A percentile compares a stretch with the other conserved stretches of the same genome.
These are phyloP conservation scores for Gymnocephalus cernua DNA, from an alignment of 2,113 vertebrate species.

Conservation along the genomic window DNA sequence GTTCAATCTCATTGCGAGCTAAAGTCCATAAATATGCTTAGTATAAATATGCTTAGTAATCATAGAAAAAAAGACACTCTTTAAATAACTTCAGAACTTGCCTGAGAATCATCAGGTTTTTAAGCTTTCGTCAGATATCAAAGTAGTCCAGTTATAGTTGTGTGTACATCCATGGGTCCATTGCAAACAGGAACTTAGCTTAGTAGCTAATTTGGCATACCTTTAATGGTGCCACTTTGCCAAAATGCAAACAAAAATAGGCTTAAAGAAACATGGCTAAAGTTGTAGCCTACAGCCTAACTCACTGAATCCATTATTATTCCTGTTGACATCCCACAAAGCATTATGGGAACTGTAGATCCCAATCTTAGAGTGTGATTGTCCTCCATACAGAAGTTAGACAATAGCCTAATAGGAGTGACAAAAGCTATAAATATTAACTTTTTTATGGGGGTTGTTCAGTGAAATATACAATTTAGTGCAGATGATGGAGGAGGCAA, in stretches of 20 bases:
- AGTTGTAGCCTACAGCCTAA: neutral
- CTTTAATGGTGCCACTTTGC: neutral
- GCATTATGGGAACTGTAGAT: neutral
- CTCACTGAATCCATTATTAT: neutral
- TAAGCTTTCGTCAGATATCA: neutral
- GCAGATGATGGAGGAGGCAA: neutral
- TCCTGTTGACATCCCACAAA: neutral
- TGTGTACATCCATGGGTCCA: neutral
- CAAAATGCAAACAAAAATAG: neutral
- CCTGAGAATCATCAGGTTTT: neutral
- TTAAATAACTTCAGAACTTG: neutral
- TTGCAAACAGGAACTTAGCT: neutral
- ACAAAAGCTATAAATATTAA: neutral
- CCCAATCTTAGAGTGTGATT: neutral
- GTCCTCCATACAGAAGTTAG: neutral
- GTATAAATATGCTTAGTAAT: neutral
- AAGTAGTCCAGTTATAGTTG: neutral
- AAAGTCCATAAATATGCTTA: neutral
- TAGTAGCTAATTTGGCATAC: neutral
- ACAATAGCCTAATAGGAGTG: neutral
- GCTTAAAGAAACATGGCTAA: neutral
- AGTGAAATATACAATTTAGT: neutral
- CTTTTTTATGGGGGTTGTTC: neutral
- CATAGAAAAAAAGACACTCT: neutral
- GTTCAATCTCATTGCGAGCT: neutral